Evolutionary conservation across 2,113 vertebrate genomes (phyloP), one percentile per base, ranked within the genome.

Genomic region (Clarias batrachus): DNA sequence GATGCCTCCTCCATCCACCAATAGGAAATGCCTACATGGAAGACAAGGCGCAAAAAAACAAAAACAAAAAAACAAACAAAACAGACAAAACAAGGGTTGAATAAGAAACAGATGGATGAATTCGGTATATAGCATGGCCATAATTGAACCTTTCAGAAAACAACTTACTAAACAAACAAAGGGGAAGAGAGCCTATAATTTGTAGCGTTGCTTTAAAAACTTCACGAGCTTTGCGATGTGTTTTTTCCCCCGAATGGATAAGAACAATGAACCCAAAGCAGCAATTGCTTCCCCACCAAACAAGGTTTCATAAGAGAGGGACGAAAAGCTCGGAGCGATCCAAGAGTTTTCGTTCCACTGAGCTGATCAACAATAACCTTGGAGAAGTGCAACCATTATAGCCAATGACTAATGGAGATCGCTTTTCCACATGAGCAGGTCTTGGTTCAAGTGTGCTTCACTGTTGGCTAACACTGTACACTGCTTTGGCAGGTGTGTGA

Each of bases 1-100:
- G 88, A 99, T 92, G 8, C 96, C 97, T 81, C 96, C 96, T 91
- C 97, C 97, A 87, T 99, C 97, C 82, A 97, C 95, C 6, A 99
- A 95, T 88, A 99, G 95, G 93, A 98, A 97, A 93, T 97, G 95
- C 87, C 97, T 99, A 19, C 16, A 88, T 21, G 85, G 56, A 41
- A 84, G 60, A 59, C 30, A 77, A 85, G 78, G 21, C 37, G 27
- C 4, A 87, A 66, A 63, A 4, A 68, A 48, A 57, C 16, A 0
- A 14, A 1, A n/a, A n/a, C n/a, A n/a, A 48, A 4, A 19, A 17
- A 48, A 66, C 21, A 6, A 1, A 54, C 23, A 59, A 27, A 54
- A 54, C 41, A 48, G 48, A 48, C 48, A 59, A 68, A 21, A 59
- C 76, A 70, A 27, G 60, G 19, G 59, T 12, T 33, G 71, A 23